A percentile compares a stretch with the other conserved stretches of the same genome.
phyloP scores from a whole-genome alignment of 1,140 invertebrate genomes.

The Ceratina japonica region DNA sequence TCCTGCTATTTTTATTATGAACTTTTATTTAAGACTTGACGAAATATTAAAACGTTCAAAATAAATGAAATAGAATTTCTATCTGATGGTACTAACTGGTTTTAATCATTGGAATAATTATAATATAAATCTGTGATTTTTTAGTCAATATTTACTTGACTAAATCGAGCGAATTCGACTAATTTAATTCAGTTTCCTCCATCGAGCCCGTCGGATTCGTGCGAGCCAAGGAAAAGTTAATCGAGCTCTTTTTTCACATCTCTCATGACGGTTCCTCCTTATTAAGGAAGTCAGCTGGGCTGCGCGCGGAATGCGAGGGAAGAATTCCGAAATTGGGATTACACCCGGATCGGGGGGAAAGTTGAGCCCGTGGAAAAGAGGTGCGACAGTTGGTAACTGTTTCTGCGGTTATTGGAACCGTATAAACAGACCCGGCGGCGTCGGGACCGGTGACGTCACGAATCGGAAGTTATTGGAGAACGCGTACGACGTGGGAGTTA shows the following conservation, averaged over 20 bases:
- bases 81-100: too few species aligned
- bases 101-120: not conserved
- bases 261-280: not conserved
- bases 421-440: constrained; percentile 57
- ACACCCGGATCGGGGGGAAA: constrained; percentile 27
- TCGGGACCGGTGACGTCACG: constrained; percentile 52
- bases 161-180: too few species aligned
- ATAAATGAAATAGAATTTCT: too few species aligned
- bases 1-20: too few species aligned
- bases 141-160: too few species aligned
- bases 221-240: constrained; percentile 23
- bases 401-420: constrained; percentile 63
- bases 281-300: constrained; percentile 35
- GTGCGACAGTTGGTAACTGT: constrained; percentile 72
- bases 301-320: constrained; percentile 38
- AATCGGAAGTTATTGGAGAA: constrained; percentile 55
- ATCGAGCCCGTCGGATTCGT: not conserved
- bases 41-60: too few species aligned
- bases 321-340: constrained; percentile 57
- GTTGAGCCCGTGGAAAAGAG: constrained; percentile 51
- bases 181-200: too few species aligned
- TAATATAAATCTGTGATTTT: not conserved
- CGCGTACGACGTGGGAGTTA: constrained; percentile 21
- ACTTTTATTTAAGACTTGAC: too few species aligned
- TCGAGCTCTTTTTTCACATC: not conserved